Evolutionary conservation across 1,140 invertebrate species (phyloP), one percentile per base, ranked within the genome.

Genomic region (Sipha flava): DNA sequence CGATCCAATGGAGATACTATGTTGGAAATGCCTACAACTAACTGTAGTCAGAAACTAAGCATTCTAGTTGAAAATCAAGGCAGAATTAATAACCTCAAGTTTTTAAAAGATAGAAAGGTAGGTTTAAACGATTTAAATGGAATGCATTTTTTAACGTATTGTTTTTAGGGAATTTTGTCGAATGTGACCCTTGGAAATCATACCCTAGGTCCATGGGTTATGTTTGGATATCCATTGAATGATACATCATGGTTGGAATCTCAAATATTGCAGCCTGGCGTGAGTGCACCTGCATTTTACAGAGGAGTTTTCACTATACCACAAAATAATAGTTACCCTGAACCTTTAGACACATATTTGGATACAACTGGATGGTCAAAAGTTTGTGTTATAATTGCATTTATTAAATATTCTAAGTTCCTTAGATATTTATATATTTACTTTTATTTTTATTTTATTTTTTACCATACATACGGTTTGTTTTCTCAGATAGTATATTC

Each of bases 91-190:
- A 94, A 88, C 84, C 91, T 91, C 57, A 83, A 83, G 45, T 82
- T 84, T 10, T 86, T 93, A 16, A 89, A 90, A 81, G 92, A 94
- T 83, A 89, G 86, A 21, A 94, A 94, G 88, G 93, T 82, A 80
- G 1, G 2, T 59, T 59, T 1, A 7, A 14, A 23, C 14, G 0
- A 29, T 57, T 57, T 26, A 26, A 57, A 29, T 29, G 14, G 12
- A 14, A 16, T 57, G 1, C 0, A 29, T 62, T 2, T 3, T 23
- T 21, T 23, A 43, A 43, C n/a, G n/a, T n/a, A n/a, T 12, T 0
- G 0, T 29, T 66, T 80, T 12, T 16, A 81, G 81, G 81, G 81
- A 2, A 73, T 81, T 18, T 29, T 80, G 23, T 45, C 77, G 3
- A 59, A 73, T 23, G 64, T 79, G 0, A 54, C 45, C 0, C 52